Percentiles rank a stretch among this genome's conserved stretches.
Conservation (phyloP, 2,797 vertebrate species). For the Gymnothorax reevesii region DNA sequence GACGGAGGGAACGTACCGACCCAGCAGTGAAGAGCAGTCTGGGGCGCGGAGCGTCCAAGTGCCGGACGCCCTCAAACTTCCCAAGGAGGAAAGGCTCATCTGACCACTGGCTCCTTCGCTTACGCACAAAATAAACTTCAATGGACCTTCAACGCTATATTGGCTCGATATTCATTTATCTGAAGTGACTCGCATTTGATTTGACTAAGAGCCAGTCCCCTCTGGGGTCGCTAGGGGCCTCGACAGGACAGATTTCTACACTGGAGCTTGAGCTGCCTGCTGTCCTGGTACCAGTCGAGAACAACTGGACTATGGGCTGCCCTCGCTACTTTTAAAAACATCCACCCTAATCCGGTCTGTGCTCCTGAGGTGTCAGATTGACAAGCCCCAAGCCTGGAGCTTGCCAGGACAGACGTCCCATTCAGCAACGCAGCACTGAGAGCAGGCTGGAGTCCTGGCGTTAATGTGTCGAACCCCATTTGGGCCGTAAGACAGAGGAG, state of each 20-base stretch:
- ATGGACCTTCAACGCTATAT: neutral
- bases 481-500: neutral
- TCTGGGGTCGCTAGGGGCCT: too few relatives aligned
- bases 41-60: constrained; percentile 68
- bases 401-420: neutral
- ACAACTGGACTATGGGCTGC: neutral
- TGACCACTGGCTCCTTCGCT: constrained; percentile 55
- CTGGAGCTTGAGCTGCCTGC: too few relatives aligned
- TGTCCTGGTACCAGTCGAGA: too few relatives aligned
- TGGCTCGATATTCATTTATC: too few relatives aligned
- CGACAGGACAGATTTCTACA: too few relatives aligned
- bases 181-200: too few relatives aligned
- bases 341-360: neutral
- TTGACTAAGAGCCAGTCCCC: too few relatives aligned
- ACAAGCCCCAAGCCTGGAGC: neutral
- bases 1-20: constrained; percentile 87
- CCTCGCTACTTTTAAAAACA: neutral
- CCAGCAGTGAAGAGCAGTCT: constrained; percentile 85
- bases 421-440: neutral
- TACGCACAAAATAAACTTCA: neutral
- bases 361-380: neutral
- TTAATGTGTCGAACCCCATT: neutral
- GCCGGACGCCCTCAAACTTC: constrained; percentile 79
- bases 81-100: constrained; percentile 90
- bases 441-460: neutral